These are phyloP conservation scores for Andrena haemorrhoa DNA, from an alignment of 2,888 invertebrate genomes.

Conservation along the genomic window DNA sequence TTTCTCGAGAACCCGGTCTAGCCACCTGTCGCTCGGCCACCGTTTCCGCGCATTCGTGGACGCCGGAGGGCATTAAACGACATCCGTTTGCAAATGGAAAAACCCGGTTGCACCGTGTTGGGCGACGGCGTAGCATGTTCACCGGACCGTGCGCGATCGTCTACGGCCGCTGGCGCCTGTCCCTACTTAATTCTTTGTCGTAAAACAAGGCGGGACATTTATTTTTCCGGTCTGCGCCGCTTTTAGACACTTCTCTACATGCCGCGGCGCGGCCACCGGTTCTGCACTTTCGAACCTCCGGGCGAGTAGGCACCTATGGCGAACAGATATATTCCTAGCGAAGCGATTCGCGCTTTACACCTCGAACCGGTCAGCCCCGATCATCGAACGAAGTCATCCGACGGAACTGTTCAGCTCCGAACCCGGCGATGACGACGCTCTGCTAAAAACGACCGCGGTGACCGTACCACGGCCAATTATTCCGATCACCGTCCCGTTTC, in stretches of 20 bases:
- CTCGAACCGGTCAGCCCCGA: not conserved
- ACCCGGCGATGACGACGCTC: too few relatives aligned
- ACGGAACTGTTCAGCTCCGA: not conserved
- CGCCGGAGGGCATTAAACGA: constrained; percentile 66
- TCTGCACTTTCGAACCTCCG: constrained; percentile 2
- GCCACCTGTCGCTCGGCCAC: constrained; percentile 56
- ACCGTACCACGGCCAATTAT: constrained; percentile 16
- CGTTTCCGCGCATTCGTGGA: constrained; percentile 61
- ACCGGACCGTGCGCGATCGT: constrained; percentile 67
- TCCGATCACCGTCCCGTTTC: constrained; percentile 6
- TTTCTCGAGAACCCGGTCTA: constrained; percentile 24
- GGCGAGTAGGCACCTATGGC: too few relatives aligned
- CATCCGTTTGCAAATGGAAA: constrained; percentile 66
- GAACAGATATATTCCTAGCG: not conserved
- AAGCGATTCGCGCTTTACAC: constrained; percentile 14
- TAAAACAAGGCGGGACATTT: constrained; percentile 52
- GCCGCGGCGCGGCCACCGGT: not conserved
- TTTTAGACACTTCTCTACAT: constrained; percentile 20
- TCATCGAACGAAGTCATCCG: too few relatives aligned
- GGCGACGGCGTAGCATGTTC: constrained; percentile 48
- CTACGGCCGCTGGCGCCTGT: constrained; percentile 68
- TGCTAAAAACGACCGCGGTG: constrained; percentile 1
- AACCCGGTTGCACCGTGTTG: constrained; percentile 54
- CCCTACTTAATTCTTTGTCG: constrained; percentile 59
- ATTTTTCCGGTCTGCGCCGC: constrained; percentile 39